These are phyloP conservation scores for Alethe castanea DNA, from an alignment of 2,113 vertebrate species.

Conservation along the genomic window DNA sequence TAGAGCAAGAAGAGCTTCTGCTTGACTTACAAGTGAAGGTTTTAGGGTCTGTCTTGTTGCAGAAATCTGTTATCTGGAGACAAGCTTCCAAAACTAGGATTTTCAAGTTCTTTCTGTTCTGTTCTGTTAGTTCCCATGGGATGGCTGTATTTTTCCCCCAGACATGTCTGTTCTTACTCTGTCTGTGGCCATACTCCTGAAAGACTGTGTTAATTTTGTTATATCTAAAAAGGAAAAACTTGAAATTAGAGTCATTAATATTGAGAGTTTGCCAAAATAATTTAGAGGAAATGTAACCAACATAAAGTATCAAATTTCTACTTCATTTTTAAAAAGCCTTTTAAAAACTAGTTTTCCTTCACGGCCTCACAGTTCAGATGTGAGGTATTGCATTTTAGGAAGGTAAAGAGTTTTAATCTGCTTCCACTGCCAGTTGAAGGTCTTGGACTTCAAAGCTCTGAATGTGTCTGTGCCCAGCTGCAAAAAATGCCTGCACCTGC, in stretches of 20 bases:
- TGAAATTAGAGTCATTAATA: neutral
- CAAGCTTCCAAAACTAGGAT: neutral
- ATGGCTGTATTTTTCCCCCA: neutral
- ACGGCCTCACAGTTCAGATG: neutral
- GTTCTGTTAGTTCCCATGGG: neutral
- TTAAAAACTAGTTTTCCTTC: neutral
- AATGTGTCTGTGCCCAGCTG: neutral
- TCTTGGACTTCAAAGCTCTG: conserved; percentile 13
- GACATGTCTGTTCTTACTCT: neutral
- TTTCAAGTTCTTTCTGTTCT: neutral
- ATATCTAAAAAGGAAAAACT: neutral
- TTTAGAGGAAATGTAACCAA: neutral
- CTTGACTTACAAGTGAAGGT: neutral
- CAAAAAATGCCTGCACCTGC: neutral
- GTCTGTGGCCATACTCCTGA: neutral
- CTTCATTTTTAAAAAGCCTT: neutral
- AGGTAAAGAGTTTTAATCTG: conserved; percentile 8
- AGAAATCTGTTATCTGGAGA: neutral
- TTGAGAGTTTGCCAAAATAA: neutral
- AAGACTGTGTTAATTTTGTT: neutral
- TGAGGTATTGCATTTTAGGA: neutral
- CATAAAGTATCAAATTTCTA: neutral
- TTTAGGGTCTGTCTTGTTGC: neutral
- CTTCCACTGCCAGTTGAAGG: neutral
- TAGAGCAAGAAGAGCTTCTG: neutral